Base-by-base conservation (phyloP, 2,113 vertebrate genomes). In the Eretmochelys imbricata region DNA sequence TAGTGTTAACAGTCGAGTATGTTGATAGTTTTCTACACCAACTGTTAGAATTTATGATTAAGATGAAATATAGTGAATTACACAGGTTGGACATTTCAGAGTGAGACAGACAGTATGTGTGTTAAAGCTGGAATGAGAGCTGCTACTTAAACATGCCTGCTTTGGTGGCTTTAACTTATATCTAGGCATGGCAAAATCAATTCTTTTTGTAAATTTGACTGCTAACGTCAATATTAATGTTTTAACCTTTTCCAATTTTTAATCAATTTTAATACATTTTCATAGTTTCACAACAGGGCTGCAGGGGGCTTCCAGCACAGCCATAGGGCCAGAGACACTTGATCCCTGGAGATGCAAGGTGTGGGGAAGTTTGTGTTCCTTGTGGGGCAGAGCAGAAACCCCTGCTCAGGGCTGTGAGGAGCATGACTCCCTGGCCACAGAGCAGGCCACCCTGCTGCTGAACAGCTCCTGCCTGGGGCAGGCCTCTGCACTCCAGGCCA, bases 81-180 rank as follows among this genome's bases (percentile, higher is more conserved):
- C 16, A 25, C 0, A 0, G 29, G 17, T 0, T 27, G 83, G 16
- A 3, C 8, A 53, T 31, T 29, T 83, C 54, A 82, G 29, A 11
- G 48, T 79, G 35, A 91, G 87, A 17, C 13, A 16, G 4, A 80
- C 59, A 16, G 24, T 50, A 29, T 3, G 0, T 25, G 53, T 25
- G 55, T 0, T 27, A 10, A 11, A 81, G 13, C n/a, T 53, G 31
- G 79, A 42, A 14, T 57, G 13, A 29, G 53, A 57, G 25, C 53
- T 82, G 20, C 7, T n/a, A n/a, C 17, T 69, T n/a, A n/a, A 69
- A 69, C 35, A 19, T 8, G 6, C 53, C n/a, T 27, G 16, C 25
- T 55, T 54, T 38, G 11, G 50, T 81, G 22, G 53, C n/a, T 82
- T 57, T 57, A 82, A 27, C 80, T 82, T 82, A 42, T 42, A 42